Conservation (phyloP, 2,888 invertebrate species). For the Lapara coniferarum region DNA sequence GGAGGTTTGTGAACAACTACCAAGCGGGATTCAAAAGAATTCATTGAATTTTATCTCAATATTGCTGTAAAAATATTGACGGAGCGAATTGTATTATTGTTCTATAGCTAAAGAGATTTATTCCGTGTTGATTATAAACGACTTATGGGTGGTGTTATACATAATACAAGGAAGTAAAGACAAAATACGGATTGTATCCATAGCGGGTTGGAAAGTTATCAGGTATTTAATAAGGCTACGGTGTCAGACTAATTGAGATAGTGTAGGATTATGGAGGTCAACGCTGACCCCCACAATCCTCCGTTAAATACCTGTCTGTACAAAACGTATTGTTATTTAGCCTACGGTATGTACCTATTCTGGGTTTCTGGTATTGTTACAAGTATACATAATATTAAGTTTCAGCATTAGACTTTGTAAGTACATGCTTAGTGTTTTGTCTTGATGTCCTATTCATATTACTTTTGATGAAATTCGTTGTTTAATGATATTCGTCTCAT, state of each 20-base stretch:
- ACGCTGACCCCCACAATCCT: constrained; percentile 17
- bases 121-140: too few species aligned
- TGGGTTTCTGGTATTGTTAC: not conserved
- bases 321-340: not conserved
- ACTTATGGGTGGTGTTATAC: too few species aligned
- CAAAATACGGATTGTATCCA: not conserved
- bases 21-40: not conserved
- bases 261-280: constrained; percentile 6
- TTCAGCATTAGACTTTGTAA: not conserved
- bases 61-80: not conserved
- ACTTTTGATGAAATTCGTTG: not conserved
- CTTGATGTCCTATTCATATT: not conserved
- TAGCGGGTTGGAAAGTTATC: not conserved
- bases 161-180: not conserved
- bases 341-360: not conserved
- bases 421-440: not conserved
- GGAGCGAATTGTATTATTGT: not conserved
- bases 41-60: constrained; percentile 2
- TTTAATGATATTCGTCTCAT: not conserved
- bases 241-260: constrained; percentile 22
- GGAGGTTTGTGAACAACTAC: constrained; percentile 2
- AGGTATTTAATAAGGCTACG: constrained; percentile 19
- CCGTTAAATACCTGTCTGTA: constrained; percentile 15
- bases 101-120: too few species aligned
- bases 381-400: not conserved